These are phyloP conservation scores for Buathra laborator DNA, from an alignment of 2,888 invertebrate species.

Conservation along the genomic window DNA sequence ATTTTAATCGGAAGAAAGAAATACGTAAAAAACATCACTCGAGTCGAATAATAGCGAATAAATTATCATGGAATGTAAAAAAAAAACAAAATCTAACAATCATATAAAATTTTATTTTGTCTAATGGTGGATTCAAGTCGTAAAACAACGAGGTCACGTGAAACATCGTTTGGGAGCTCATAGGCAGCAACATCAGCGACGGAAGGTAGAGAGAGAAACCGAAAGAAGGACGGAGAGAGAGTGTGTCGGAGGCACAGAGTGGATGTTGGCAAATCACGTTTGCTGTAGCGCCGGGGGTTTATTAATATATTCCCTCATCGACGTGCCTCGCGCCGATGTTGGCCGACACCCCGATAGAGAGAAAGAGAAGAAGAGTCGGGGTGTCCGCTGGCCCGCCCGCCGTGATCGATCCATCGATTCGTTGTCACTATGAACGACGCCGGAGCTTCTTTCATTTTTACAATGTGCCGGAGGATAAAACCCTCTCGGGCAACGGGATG, in stretches of 20 bases:
- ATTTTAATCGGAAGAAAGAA: no score
- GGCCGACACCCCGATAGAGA: constrained; percentile 62
- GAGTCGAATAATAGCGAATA: not conserved
- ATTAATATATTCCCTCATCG: constrained; percentile 75
- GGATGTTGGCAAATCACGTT: constrained; percentile 68
- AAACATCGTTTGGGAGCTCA: constrained; percentile 56
- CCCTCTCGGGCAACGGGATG: constrained; percentile 40
- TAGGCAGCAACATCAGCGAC: constrained; percentile 13
- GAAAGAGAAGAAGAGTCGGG: constrained; percentile 23
- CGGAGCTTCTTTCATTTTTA: constrained; percentile 51
- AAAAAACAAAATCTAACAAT: not conserved
- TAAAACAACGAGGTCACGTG: constrained; percentile 58
- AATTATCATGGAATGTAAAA: not conserved
- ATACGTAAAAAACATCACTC: not conserved
- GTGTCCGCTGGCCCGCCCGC: constrained; percentile 48
- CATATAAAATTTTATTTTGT: not conserved
- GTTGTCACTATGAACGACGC: constrained; percentile 64
- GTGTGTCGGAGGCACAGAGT: constrained; percentile 33
- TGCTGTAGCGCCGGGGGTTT: constrained; percentile 71
- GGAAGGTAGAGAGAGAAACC: constrained; percentile 24
- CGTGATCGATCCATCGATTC: constrained; percentile 72
- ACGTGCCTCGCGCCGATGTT: constrained; percentile 59
- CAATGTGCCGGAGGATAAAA: constrained; percentile 44
- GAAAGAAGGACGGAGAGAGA: constrained; percentile 8
- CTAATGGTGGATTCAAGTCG: constrained; percentile 1